These are phyloP conservation scores for Aricia artaxerxes DNA, from an alignment of 2,888 invertebrate genomes.

Conservation along the genomic window DNA sequence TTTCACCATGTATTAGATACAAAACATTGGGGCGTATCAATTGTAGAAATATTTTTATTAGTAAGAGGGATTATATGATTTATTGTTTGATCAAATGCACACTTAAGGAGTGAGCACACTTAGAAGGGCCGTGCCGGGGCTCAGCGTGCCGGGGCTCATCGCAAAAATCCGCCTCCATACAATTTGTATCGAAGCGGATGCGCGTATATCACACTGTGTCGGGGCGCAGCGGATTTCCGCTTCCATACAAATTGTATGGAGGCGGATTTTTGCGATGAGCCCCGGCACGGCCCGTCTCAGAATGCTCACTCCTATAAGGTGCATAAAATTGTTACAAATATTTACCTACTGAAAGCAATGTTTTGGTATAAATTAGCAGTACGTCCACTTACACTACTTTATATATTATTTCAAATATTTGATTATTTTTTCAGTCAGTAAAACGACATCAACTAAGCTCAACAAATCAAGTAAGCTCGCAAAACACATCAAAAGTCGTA, in stretches of 20 bases:
- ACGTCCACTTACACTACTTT: background rate
- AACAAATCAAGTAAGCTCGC: background rate
- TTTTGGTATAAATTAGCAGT: constrained; percentile 1
- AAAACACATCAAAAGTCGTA: background rate
- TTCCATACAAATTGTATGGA: too few relatives aligned
- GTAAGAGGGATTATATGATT: background rate
- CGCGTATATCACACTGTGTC: too few relatives aligned
- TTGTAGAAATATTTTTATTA: background rate
- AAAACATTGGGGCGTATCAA: background rate
- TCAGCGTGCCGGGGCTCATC: too few relatives aligned
- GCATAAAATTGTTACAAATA: background rate
- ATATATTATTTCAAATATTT: background rate
- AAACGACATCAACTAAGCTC: background rate
- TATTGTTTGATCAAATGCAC: background rate
- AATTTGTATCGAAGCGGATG: too few relatives aligned
- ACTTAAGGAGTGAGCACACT: too few relatives aligned
- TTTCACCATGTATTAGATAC: too few relatives aligned
- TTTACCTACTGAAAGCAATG: background rate
- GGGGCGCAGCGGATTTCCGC: too few relatives aligned
- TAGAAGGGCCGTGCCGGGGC: too few relatives aligned
- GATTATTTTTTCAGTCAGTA: background rate
- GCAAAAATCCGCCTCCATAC: too few relatives aligned
- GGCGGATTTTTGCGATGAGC: too few relatives aligned
- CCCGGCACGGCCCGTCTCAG: too few relatives aligned
- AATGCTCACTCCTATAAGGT: background rate